Evolutionary conservation across 1,140 invertebrate genomes (phyloP).

Genomic region (Rhynchophorus ferrugineus): DNA sequence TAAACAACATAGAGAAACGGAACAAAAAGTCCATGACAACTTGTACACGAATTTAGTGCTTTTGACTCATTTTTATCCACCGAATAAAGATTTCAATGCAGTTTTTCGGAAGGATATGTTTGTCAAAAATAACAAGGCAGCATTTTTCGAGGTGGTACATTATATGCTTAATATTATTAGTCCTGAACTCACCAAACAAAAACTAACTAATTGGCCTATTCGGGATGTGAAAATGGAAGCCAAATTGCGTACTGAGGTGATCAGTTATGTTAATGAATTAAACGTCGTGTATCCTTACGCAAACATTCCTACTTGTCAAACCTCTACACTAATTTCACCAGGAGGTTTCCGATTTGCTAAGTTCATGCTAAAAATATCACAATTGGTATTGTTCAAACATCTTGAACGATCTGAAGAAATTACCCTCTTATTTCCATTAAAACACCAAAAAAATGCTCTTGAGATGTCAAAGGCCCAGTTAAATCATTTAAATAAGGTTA

Average conservation of each 20-base stretch:
- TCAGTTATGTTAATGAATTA: slow-evolving; percentile 30
- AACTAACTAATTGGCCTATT: slow-evolving; percentile 29
- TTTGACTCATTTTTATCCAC: slow-evolving; percentile 24
- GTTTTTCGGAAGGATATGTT: slow-evolving; percentile 37
- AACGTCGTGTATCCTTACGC: slow-evolving; percentile 27
- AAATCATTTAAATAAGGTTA: slow-evolving; percentile 16
- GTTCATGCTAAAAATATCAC: slow-evolving; percentile 32
- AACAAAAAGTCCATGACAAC: slow-evolving; percentile 26
- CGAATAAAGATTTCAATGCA: slow-evolving; percentile 26
- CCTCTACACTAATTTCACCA: slow-evolving; percentile 34
- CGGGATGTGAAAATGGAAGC: slow-evolving; percentile 27
- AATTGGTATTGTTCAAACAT: slow-evolving; percentile 28
- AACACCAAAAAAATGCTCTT: slow-evolving; percentile 11
- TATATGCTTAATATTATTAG: slow-evolving; percentile 31
- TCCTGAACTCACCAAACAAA: slow-evolving; percentile 27
- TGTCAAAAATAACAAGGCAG: slow-evolving; percentile 35
- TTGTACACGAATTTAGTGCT: slow-evolving; percentile 25
- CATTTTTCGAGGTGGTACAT: slow-evolving; percentile 32
- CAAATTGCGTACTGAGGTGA: slow-evolving; percentile 32
- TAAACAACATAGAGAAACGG: slow-evolving; percentile 18
- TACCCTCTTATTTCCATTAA: slow-evolving; percentile 5
- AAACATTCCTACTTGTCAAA: slow-evolving; percentile 28
- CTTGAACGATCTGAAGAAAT: slow-evolving; percentile 5
- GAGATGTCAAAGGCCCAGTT: slow-evolving; percentile 12
- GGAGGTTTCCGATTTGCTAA: slow-evolving; percentile 31